Conservation (phyloP, 2,888 invertebrate genomes). For the Tenthredo scrophulariae region DNA sequence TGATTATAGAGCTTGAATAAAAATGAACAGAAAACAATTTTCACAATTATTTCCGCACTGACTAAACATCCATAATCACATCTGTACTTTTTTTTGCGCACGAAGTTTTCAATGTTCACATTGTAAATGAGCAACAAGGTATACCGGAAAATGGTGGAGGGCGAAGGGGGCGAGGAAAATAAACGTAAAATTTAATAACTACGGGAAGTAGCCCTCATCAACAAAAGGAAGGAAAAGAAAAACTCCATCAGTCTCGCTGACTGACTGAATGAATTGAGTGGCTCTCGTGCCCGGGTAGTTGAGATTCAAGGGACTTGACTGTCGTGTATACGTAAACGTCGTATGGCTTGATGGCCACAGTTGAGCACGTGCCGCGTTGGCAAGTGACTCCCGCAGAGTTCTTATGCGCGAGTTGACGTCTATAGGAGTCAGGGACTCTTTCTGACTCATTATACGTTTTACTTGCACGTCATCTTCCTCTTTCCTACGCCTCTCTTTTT, state of each 20-base stretch:
- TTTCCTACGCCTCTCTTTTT: constrained; percentile 8
- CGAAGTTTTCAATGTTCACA: background rate
- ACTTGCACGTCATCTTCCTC: background rate
- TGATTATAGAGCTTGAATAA: background rate
- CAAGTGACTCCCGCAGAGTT: constrained; percentile 55
- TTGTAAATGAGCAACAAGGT: background rate
- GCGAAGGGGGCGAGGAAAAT: background rate
- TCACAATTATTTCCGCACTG: constrained; percentile 1
- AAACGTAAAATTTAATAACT: background rate
- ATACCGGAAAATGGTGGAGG: background rate
- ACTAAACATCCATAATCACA: background rate
- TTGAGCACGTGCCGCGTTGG: constrained; percentile 49
- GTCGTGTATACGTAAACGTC: constrained; percentile 4
- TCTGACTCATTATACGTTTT: constrained; percentile 21
- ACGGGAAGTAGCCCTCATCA: constrained; percentile 25
- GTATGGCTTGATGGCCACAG: constrained; percentile 23
- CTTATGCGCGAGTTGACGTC: constrained; percentile 42
- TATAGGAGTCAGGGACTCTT: constrained; percentile 45
- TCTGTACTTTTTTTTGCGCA: background rate
- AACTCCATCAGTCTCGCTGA: constrained; percentile 18
- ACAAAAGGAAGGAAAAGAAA: background rate
- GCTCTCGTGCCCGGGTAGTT: constrained; percentile 32
- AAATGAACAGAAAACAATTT: background rate
- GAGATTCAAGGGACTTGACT: constrained; percentile 40
- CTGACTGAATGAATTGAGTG: constrained; percentile 45